These are phyloP conservation scores for Lordiphosa collinella DNA, from an alignment of 1,140 invertebrate genomes.

Conservation along the genomic window DNA sequence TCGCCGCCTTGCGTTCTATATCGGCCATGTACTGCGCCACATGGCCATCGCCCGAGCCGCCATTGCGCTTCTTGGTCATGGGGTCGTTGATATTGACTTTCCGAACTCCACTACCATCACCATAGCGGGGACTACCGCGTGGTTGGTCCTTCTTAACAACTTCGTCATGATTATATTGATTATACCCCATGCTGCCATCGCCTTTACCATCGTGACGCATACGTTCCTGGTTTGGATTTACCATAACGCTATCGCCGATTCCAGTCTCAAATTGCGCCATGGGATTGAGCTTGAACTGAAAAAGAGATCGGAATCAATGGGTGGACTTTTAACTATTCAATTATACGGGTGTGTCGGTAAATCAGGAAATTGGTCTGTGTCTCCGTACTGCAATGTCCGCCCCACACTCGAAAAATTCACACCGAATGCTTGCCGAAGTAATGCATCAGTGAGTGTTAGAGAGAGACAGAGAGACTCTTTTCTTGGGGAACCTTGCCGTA, in stretches of 20 bases:
- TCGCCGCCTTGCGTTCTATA: slow-evolving; percentile 36
- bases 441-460: too few species aligned
- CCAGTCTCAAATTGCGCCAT: slow-evolving; percentile 60
- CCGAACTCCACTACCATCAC: slow-evolving; percentile 22
- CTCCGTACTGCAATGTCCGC: too few species aligned
- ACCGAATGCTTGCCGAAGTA: too few species aligned
- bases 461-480: too few species aligned
- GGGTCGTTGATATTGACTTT: neutral
- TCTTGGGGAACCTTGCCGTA: too few species aligned
- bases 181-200: neutral
- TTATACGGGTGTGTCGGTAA: too few species aligned
- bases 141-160: slow-evolving; percentile 8
- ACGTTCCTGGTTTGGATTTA: slow-evolving; percentile 25
- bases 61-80: slow-evolving; percentile 17
- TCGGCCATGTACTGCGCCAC: slow-evolving; percentile 35
- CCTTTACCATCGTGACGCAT: slow-evolving; percentile 10
- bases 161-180: slow-evolving; percentile 2
- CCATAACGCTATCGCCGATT: slow-evolving; percentile 54
- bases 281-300: slow-evolving; percentile 53
- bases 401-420: too few species aligned
- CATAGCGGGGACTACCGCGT: slow-evolving; percentile 4
- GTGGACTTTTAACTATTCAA: neutral
- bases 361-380: too few species aligned
- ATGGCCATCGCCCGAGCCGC: slow-evolving; percentile 22
- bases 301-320: too few species aligned